Evolutionary conservation across 2,113 vertebrate species (phyloP).

Genomic region (Seriola rivoliana): DNA sequence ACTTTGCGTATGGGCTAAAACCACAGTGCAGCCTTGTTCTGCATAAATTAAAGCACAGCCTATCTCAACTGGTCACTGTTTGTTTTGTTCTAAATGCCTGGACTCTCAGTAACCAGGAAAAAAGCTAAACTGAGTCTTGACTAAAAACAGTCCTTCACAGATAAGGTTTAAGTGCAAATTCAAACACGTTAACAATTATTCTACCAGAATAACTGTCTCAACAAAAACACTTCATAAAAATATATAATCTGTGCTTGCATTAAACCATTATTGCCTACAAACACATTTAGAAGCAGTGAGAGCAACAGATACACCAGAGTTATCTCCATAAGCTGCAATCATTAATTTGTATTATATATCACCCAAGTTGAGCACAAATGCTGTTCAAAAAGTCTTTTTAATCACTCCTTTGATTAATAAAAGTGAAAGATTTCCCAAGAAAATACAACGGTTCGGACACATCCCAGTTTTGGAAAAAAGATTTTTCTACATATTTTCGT

Average conservation of each 20-base stretch:
- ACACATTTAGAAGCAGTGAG: background rate
- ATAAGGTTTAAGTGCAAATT: background rate
- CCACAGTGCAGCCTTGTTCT: background rate
- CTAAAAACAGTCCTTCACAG: background rate
- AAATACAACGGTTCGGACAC: background rate
- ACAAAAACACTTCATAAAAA: background rate
- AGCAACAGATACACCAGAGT: background rate
- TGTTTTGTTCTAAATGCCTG: constrained; percentile 2
- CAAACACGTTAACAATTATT: background rate
- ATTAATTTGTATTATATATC: background rate
- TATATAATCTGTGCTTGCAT: background rate
- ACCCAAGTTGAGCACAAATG: background rate
- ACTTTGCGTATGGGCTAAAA: constrained; percentile 4
- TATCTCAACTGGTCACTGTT: background rate
- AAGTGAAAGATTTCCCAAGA: background rate
- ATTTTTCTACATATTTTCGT: background rate
- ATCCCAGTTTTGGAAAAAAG: background rate
- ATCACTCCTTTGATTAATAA: background rate
- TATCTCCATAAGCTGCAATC: background rate
- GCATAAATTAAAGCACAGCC: background rate
- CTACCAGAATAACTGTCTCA: background rate
- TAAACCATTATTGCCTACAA: background rate
- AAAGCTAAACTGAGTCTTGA: background rate
- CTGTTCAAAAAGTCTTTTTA: background rate
- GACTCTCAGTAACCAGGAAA: background rate